Conservation (phyloP, 1,140 invertebrate species). For the Eueides isabella region DNA sequence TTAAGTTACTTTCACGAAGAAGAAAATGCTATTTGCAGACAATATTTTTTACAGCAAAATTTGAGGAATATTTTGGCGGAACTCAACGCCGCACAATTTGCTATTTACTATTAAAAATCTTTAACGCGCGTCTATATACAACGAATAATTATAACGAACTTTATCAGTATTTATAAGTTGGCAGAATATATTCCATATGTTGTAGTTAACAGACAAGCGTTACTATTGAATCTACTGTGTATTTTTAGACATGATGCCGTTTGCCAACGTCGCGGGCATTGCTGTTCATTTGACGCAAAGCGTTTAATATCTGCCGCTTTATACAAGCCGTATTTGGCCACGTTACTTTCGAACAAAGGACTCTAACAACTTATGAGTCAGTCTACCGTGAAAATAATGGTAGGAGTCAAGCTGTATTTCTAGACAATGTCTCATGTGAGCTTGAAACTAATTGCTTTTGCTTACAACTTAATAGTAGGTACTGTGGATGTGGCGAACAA, state of each 20-base stretch:
- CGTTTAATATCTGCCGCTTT: constrained; percentile 14
- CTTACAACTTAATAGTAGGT: background rate
- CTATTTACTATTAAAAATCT: no score
- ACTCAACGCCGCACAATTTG: no score
- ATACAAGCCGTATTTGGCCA: constrained; percentile 33
- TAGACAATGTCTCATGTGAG: constrained; percentile 17
- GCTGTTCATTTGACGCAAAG: constrained; percentile 37
- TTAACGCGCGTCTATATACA: no score
- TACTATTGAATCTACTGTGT: constrained; percentile 35
- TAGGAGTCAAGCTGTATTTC: constrained; percentile 14
- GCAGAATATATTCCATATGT: background rate
- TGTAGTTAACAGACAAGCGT: background rate
- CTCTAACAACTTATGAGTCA: constrained; percentile 26
- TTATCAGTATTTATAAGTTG: background rate
- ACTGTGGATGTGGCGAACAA: background rate
- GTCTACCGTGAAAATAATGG: constrained; percentile 26
- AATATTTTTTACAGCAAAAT: no score
- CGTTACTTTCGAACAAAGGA: constrained; percentile 36
- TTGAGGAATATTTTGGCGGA: no score
- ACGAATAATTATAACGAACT: background rate
- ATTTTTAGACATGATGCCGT: constrained; percentile 75
- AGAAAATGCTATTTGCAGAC: no score
- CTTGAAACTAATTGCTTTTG: background rate
- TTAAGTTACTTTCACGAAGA: no score
- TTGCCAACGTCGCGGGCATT: constrained; percentile 48